Percentiles rank a stretch among this genome's conserved stretches.
Conservation (phyloP, 2,797 vertebrate genomes). For the Hydrophis major region DNA sequence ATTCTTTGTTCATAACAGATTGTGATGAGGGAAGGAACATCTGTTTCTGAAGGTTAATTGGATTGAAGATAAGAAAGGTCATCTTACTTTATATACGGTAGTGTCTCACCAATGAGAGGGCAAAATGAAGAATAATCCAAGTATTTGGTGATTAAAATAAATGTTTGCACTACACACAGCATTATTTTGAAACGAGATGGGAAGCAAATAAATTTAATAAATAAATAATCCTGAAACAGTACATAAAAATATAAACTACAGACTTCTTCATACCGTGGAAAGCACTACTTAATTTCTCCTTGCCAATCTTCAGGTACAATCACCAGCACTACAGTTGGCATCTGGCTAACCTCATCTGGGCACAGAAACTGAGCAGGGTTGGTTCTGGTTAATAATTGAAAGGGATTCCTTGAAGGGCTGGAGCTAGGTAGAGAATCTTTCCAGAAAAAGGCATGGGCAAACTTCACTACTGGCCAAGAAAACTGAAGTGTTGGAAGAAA, state of each 20-base stretch:
- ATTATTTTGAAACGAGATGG: background rate
- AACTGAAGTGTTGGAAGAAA: background rate
- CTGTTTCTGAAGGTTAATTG: background rate
- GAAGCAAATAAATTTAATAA: background rate
- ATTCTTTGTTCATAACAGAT: background rate
- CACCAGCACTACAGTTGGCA: background rate
- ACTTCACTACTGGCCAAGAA: background rate
- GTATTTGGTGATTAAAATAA: background rate
- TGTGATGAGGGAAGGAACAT: background rate
- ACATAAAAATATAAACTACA: background rate
- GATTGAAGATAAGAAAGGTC: background rate
- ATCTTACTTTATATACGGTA: background rate
- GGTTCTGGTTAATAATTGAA: background rate
- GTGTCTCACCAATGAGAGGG: background rate
- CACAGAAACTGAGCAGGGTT: background rate
- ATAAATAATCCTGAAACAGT: background rate
- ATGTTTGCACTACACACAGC: background rate
- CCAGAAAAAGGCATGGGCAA: background rate
- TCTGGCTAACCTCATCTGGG: background rate
- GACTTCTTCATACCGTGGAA: background rate
- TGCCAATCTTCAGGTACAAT: background rate
- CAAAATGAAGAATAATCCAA: background rate
- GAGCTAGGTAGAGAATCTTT: background rate
- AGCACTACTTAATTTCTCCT: background rate
- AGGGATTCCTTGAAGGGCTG: background rate